These are phyloP conservation scores for Vipera ursinii DNA, from an alignment of 2,797 vertebrate species.

Conservation along the genomic window DNA sequence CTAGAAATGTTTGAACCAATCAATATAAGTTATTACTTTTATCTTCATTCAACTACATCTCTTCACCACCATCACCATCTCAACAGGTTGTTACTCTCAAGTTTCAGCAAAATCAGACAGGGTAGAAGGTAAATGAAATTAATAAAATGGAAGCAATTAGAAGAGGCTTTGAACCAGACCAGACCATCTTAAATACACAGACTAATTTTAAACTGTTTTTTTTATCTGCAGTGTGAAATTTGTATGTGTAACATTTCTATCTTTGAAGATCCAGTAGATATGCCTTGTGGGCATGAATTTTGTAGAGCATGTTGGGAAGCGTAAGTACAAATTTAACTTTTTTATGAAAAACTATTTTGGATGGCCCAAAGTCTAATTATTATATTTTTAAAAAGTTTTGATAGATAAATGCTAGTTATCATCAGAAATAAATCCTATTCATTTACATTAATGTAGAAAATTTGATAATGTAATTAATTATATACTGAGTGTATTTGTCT, in stretches of 20 bases:
- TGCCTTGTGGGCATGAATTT: constrained; percentile 96
- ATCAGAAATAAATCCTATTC: background rate
- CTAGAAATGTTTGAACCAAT: background rate
- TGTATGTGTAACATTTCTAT: constrained; percentile 95
- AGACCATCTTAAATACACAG: background rate
- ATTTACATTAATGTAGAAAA: background rate
- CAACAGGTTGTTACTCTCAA: background rate
- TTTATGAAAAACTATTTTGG: background rate
- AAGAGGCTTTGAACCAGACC: background rate
- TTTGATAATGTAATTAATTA: background rate
- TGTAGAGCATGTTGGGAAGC: constrained; percentile 98
- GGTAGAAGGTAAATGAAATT: background rate
- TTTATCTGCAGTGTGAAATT: constrained; percentile 87
- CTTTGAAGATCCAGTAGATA: constrained; percentile 96
- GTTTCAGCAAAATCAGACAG: background rate
- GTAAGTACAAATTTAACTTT: constrained; percentile 73
- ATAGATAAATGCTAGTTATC: background rate
- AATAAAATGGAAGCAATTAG: background rate
- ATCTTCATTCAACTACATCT: background rate
- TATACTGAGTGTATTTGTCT: background rate
- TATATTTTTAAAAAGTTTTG: background rate
- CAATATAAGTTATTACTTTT: background rate
- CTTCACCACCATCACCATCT: background rate
- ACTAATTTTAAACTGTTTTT: constrained; percentile 50
- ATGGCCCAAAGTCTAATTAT: background rate